phyloP scores from a whole-genome alignment of 1,140 invertebrate species.

The Pseudachorutes palmiensis region DNA sequence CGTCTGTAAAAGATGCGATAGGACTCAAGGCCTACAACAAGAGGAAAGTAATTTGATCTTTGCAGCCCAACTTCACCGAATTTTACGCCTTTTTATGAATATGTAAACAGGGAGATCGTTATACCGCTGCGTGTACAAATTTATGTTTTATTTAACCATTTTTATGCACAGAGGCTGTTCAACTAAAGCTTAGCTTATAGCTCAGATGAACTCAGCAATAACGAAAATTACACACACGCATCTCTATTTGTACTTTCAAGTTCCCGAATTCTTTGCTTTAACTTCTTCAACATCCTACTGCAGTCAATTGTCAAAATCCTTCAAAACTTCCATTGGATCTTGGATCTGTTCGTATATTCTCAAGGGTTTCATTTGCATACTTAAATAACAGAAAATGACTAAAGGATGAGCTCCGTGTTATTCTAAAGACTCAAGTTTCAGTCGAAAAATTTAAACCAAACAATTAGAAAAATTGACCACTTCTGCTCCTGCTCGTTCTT shows the following conservation, averaged over 20 bases:
- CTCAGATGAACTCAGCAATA: too few species aligned
- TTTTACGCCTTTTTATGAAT: conserved; percentile 13
- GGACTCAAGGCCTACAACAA: too few species aligned
- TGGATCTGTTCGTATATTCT: too few species aligned
- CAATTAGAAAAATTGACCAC: background rate
- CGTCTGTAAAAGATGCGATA: background rate
- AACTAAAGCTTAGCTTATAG: too few species aligned
- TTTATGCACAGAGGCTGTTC: background rate
- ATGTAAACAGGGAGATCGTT: conserved; percentile 4
- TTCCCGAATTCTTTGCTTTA: too few species aligned
- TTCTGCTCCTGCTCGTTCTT: conserved; percentile 7
- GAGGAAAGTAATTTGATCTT: conserved; percentile 7
- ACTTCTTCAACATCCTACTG: too few species aligned
- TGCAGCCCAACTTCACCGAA: background rate
- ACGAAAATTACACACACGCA: too few species aligned
- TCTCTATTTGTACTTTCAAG: too few species aligned
- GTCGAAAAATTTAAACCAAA: background rate
- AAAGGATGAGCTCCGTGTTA: background rate
- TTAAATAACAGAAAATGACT: conserved; percentile 6
- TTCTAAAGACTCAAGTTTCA: background rate
- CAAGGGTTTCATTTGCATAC: conserved; percentile 4
- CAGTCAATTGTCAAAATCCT: too few species aligned
- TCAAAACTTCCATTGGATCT: too few species aligned
- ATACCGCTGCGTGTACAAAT: background rate
- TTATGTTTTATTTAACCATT: conserved; percentile 10